Evolutionary conservation across 2,113 vertebrate genomes (phyloP), one percentile per base, ranked within the genome.

Genomic region (Tonatia bakeri): DNA sequence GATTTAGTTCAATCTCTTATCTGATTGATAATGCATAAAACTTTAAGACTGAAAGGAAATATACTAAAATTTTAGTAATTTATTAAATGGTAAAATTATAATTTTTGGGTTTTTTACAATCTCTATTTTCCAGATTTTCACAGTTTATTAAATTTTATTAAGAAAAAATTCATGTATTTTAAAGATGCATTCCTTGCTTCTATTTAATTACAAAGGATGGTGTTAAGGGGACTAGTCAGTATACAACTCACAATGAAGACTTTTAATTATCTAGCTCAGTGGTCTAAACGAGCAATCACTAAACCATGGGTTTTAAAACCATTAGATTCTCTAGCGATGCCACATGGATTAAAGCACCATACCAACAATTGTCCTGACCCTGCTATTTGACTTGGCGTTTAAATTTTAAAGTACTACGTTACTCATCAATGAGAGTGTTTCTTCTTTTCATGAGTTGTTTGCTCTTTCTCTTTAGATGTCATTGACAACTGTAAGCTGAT

Each of bases 401-500:
- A 72, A 79, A 87, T 77, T 72, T n/a, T 38, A 84, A 59, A 92
- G 24, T 69, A 59, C 1, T 38, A n/a, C 80, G 50, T 73, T 72
- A 64, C 38, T 75, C 59, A 47, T 59, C 40, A 67, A 9, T 82
- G 38, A 84, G 17, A 56, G 20, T 81, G 19, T 77, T 83, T 86
- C 33, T 89, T 76, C 36, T 91, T 76, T 72, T 95, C 59, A 90
- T 79, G 19, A 52, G 65, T 91, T 5, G 79, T 95, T 97, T 82
- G 11, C n/a, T 79, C 72, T 76, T 26, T 38, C 79, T 94, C 93
- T 75, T 77, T 97, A 99, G 99, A 99, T 95, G 98, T 99, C 81
- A 99, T 99, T 90, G 99, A 99, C 97, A 99, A 99, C 98, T 99
- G 99, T 91, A 99, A 99, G 93, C 97, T 99, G 89, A 98, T 99